These are phyloP conservation scores for Amiota minor DNA, from an alignment of 2,888 invertebrate species.

Conservation along the genomic window DNA sequence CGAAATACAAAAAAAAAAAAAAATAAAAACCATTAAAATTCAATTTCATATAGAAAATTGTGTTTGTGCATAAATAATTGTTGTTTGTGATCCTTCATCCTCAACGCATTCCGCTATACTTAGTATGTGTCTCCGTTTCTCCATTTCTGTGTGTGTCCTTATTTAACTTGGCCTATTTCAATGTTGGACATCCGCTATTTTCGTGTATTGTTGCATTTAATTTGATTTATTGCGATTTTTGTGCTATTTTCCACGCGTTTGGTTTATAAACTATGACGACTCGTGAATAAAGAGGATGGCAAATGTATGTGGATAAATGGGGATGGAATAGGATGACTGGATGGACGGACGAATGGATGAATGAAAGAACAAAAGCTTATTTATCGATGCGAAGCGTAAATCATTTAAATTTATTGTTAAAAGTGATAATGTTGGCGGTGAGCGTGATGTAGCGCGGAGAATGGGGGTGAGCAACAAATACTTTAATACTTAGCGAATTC, in stretches of 20 bases:
- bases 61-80: neutral
- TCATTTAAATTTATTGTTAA: constrained; percentile 23
- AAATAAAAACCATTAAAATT: constrained; percentile 5
- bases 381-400: constrained; percentile 13
- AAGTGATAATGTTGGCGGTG: neutral
- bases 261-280: neutral
- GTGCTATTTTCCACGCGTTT: constrained; percentile 12
- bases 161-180: neutral
- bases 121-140: neutral
- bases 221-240: constrained; percentile 20
- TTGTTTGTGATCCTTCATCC: neutral
- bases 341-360: too few relatives aligned
- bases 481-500: neutral
- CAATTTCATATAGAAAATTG: neutral
- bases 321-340: too few relatives aligned
- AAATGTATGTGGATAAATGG: too few relatives aligned
- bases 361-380: neutral
- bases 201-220: constrained; percentile 11
- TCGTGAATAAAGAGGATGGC: too few relatives aligned
- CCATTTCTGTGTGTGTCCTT: neutral
- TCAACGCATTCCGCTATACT: neutral
- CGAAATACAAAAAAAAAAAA: too few relatives aligned
- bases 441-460: neutral
- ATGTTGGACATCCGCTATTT: neutral
- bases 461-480: neutral